phyloP scores from a whole-genome alignment of 2,113 vertebrate species.

The Paramisgurnus dabryanus region DNA sequence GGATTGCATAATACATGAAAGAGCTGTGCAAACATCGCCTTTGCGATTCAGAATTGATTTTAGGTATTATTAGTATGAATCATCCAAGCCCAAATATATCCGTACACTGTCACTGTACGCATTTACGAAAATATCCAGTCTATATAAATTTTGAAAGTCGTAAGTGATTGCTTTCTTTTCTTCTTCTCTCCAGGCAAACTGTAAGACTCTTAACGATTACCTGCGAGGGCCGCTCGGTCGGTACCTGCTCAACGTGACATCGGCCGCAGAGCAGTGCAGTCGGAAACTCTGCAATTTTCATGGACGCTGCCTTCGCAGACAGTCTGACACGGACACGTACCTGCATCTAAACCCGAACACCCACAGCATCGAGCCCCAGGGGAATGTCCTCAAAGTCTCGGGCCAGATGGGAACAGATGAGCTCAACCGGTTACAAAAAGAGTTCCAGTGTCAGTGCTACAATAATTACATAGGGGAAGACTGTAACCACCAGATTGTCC shows the following conservation, averaged over 20 bases:
- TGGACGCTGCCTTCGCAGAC: slow-evolving; percentile 82
- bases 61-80: no score
- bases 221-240: slow-evolving; percentile 79
- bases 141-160: not conserved
- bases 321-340: slow-evolving; percentile 65
- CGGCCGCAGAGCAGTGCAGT: slow-evolving; percentile 82
- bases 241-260: slow-evolving; percentile 88
- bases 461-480: slow-evolving; percentile 75
- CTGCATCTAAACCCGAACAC: slow-evolving; percentile 79
- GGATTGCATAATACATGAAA: no score
- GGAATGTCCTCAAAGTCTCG: slow-evolving; percentile 56
- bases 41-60: no score
- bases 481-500: slow-evolving; percentile 64
- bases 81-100: no score
- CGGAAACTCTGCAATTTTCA: slow-evolving; percentile 75
- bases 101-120: not conserved
- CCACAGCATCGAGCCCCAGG: slow-evolving; percentile 71
- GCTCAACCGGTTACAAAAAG: slow-evolving; percentile 59
- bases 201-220: slow-evolving; percentile 82
- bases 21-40: no score
- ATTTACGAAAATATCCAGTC: not conserved
- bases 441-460: slow-evolving; percentile 91
- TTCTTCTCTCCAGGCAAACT: slow-evolving; percentile 73
- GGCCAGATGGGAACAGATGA: slow-evolving; percentile 61
- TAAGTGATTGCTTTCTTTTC: not conserved